Evolutionary conservation across 2,888 invertebrate species (phyloP), one percentile per base, ranked within the genome.

Genomic region (Hirtodrosophila trivittata): DNA sequence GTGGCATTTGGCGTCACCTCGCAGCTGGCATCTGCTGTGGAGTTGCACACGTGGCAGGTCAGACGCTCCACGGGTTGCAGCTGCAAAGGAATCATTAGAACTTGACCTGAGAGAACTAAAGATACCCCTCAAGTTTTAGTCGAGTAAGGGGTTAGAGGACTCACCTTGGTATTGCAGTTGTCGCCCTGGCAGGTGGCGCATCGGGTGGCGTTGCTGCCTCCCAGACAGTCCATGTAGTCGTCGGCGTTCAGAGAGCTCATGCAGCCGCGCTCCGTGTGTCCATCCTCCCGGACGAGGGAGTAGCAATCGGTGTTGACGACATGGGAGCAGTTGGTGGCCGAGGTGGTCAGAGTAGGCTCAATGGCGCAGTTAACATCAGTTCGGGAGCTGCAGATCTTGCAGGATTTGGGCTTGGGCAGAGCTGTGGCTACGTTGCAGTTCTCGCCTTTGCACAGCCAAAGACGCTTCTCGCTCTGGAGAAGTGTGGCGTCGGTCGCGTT

Each of bases 261-360:
- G 7, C 89, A 89, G 2, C 89, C 89, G 0, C 90, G 87, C 38
- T 89, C 87, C 0, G 88, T 89, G 56, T 86, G 81, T 9, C 89
- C 89, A 70, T 69, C 47, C 0, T 63, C 58, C 21, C 87, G 63
- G 0, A 89, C 33, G 6, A 89, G 59, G 0, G 76, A 62, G 35
- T 90, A 89, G 37, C 89, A 89, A 8, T 86, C 75, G 0, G 86
- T 84, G 33, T 80, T 78, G 0, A 87, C 62, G 0, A 38, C 1
- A 8, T 66, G 58, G 0, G 43, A 42, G 56, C 89, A 89, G 3
- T 28, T 7, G 0, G 85, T 82, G 0, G 16, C 9, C 2, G 82
- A 28, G 0, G 0, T 0, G 0, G 75, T 50, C 0, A 1, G 10
- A 1, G 8, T 38, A 0, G 89, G 88, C 0, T 60, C 50, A n/a